Evolutionary conservation across 1,140 invertebrate genomes (phyloP), one percentile per base, ranked within the genome.

Genomic region (Macrotrachela quadricornifera): DNA sequence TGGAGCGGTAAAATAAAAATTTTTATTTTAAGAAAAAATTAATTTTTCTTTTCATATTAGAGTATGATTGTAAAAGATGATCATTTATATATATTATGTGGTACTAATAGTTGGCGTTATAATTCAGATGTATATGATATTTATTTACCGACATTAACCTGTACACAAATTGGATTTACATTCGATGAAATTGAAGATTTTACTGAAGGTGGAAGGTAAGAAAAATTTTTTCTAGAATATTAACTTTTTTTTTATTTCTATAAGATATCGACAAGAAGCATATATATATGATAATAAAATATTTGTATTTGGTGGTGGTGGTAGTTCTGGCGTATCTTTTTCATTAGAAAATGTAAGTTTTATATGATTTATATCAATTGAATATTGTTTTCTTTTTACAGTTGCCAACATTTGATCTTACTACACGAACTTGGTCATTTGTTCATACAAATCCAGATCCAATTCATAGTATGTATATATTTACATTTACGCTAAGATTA

Each of bases 251-350:
- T 53, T 53, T 43, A 11, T 53, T 13, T 38, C 6, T 10, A 44
- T 44, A 0, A 18, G 45, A 47, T 53, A 47, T 40, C 30, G 51
- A 37, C 51, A 53, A 40, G 51, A 53, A 36, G 51, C 46, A 30
- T 15, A 42, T 15, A 14, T 36, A 10, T 47, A 39, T 17, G 18
- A 53, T 6, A 43, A 53, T 48, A 46, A 47, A 47, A 18, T 53
- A 40, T 53, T 46, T 37, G 40, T 42, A 18, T 53, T 53, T 47
- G 51, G 51, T 39, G 51, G 51, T 36, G 51, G 51, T 16, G 46
- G 46, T 39, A 40, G 30, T 40, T 44, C 46, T 17, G 51, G 51
- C 39, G 45, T 46, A 42, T 44, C 51, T 16, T 30, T 46, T 47
- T 30, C 44, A 3, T 43, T 53, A 15, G 45, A 53, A 16, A 47